A percentile compares a stretch with the other conserved stretches of the same genome.
phyloP scores from a whole-genome alignment of 2,888 invertebrate genomes.

The Brachyptera risi region DNA sequence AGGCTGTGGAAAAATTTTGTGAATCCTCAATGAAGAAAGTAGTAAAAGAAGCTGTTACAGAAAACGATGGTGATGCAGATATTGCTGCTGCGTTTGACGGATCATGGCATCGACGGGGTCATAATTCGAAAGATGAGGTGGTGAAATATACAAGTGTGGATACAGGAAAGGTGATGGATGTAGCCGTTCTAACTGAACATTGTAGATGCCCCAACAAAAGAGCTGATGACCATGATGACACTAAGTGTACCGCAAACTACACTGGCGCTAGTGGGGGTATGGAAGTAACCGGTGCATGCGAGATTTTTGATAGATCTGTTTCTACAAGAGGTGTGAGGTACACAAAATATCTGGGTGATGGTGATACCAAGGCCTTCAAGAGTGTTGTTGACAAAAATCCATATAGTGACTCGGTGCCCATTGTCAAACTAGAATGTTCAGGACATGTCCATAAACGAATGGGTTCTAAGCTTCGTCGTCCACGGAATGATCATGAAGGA shows the following conservation, averaged over 20 bases:
- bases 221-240: no score
- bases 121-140: slow-evolving; percentile 31
- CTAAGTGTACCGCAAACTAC: no score
- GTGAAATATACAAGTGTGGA: slow-evolving; percentile 29
- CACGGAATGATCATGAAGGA: background rate
- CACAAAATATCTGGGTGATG: no score
- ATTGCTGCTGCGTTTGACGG: slow-evolving; percentile 19
- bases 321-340: no score
- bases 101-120: slow-evolving; percentile 31
- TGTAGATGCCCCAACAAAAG: slow-evolving; percentile 22
- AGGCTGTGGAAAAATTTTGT: background rate
- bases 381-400: no score
- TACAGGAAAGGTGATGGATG: slow-evolving; percentile 31
- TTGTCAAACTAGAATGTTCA: background rate
- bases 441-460: background rate
- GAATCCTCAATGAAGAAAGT: background rate
- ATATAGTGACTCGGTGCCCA: no score
- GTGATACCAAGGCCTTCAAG: no score
- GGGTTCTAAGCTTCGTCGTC: background rate
- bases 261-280: no score
- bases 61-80: slow-evolving; percentile 7
- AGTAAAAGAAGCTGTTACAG: background rate
- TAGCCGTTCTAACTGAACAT: slow-evolving; percentile 28
- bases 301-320: no score
- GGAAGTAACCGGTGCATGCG: no score